Conservation (phyloP, 2,113 vertebrate species). For the Corythornis madagascariensis region DNA sequence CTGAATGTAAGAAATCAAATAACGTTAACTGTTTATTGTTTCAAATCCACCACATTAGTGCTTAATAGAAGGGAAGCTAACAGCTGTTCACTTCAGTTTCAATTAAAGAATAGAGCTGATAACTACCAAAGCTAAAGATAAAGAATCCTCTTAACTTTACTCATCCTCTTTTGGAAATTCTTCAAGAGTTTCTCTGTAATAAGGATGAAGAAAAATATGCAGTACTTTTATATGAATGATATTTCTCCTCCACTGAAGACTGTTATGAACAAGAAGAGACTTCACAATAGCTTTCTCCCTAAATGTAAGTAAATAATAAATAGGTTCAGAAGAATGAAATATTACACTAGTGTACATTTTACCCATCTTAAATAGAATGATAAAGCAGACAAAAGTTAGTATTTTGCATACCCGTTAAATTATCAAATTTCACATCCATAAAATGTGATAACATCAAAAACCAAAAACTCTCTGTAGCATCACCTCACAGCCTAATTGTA, state of each 20-base stretch:
- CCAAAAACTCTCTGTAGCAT: not conserved
- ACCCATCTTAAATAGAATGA: not conserved
- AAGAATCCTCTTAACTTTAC: slow-evolving; percentile 67
- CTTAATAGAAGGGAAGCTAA: slow-evolving; percentile 4
- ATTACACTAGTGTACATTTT: not conserved
- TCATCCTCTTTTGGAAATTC: slow-evolving; percentile 54
- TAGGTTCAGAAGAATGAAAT: not conserved
- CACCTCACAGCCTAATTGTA: not conserved
- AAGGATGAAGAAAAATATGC: not conserved
- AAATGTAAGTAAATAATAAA: not conserved
- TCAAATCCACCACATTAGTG: slow-evolving; percentile 1
- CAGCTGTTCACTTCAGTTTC: slow-evolving; percentile 66
- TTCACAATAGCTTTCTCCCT: not conserved
- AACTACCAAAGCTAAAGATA: not conserved
- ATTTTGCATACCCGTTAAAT: not conserved
- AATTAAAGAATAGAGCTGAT: slow-evolving; percentile 40
- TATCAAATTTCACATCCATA: not conserved
- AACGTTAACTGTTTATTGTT: slow-evolving; percentile 59
- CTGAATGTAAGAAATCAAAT: slow-evolving; percentile 30
- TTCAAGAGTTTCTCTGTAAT: slow-evolving; percentile 45
- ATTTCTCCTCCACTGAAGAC: not conserved
- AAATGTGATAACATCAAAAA: not conserved
- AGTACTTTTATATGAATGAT: not conserved
- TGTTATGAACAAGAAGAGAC: not conserved
- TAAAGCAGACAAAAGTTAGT: not conserved